Evolutionary conservation across 2,113 vertebrate genomes (phyloP).

Genomic region (Dicerorhinus sumatrensis): DNA sequence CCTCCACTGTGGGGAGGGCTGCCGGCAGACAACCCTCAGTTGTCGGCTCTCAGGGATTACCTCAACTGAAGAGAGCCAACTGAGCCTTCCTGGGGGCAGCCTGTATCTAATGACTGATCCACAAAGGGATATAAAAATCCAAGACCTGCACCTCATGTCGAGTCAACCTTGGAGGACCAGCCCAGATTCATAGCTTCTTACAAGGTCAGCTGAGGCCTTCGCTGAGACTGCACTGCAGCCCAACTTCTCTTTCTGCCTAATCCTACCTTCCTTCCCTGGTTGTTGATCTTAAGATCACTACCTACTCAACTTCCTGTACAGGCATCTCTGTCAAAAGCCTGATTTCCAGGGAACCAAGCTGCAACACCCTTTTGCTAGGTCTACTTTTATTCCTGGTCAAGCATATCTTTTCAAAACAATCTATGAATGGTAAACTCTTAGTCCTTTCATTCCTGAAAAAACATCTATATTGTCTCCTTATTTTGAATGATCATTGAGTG

Average conservation of each 20-base stretch:
- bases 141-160: fast-evolving
- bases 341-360: neutral
- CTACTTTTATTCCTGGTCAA: neutral
- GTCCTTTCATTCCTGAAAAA: neutral
- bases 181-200: neutral
- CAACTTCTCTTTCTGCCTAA: neutral
- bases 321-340: neutral
- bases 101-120: neutral
- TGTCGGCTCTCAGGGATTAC: fast-evolving
- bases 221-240: neutral
- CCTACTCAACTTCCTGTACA: neutral
- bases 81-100: neutral
- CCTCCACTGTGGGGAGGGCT: neutral
- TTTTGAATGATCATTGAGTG: neutral
- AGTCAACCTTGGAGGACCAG: neutral
- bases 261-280: too few species aligned
- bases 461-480: neutral
- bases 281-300: neutral
- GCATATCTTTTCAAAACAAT: neutral
- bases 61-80: neutral
- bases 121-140: neutral
- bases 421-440: neutral
- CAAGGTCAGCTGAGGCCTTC: neutral
- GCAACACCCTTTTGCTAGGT: neutral
- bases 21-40: neutral